These are phyloP conservation scores for Saiga tatarica DNA, from an alignment of 2,113 vertebrate genomes.

Conservation along the genomic window DNA sequence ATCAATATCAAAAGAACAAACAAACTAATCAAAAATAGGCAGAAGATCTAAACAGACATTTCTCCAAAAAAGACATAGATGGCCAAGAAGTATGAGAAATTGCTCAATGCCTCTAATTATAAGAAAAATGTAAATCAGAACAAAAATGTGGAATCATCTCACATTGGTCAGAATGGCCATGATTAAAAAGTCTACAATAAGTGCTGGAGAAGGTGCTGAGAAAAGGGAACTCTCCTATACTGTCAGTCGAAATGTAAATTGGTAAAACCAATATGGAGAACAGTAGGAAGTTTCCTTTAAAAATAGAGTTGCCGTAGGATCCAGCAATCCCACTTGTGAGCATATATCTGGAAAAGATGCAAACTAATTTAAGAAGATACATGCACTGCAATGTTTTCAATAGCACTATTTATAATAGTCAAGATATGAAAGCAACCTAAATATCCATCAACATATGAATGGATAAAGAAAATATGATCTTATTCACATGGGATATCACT, in stretches of 20 bases:
- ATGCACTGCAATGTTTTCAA: neutral
- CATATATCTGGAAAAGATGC: neutral
- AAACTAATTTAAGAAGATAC: neutral
- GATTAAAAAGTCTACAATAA: neutral
- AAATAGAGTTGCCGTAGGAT: neutral
- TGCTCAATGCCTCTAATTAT: neutral
- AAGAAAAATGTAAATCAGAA: neutral
- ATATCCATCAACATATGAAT: neutral
- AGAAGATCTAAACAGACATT: neutral
- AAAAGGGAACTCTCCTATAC: neutral
- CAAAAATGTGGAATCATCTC: neutral
- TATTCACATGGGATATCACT: neutral
- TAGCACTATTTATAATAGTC: neutral
- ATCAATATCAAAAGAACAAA: neutral
- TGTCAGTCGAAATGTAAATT: neutral
- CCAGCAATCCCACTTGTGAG: neutral
- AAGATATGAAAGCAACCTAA: neutral
- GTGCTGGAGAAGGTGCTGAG: neutral
- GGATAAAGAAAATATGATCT: neutral
- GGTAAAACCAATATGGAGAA: neutral
- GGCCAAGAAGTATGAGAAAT: neutral
- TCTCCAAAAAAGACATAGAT: neutral
- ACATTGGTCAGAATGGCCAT: neutral
- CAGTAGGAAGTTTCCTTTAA: neutral
- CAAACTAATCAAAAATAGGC: neutral